These are phyloP conservation scores for Trachelipus rathkii DNA, from an alignment of 1,140 invertebrate genomes.

Conservation along the genomic window DNA sequence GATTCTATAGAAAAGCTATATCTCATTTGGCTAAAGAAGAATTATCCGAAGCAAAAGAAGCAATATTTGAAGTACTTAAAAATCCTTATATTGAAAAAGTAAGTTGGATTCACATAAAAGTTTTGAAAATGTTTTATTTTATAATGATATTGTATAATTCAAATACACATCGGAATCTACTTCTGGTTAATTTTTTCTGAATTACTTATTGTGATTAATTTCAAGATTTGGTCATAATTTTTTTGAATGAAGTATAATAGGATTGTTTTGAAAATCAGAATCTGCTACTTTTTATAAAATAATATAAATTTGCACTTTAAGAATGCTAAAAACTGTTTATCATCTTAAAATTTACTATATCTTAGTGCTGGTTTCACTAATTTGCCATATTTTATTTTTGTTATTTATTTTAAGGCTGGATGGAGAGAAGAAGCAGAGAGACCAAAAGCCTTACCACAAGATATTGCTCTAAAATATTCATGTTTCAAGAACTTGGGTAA, in stretches of 20 bases:
- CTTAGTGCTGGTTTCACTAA: neutral
- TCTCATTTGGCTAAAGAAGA: constrained; percentile 7
- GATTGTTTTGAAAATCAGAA: too few species aligned
- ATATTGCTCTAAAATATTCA: constrained; percentile 60
- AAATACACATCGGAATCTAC: too few species aligned
- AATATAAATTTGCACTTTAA: too few species aligned
- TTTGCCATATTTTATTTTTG: neutral
- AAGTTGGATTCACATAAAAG: neutral
- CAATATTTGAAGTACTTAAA: neutral
- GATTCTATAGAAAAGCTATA: neutral
- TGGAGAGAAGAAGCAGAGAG: neutral
- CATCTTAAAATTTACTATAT: too few species aligned
- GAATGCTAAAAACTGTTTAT: too few species aligned
- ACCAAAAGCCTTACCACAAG: neutral
- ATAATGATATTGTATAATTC: too few species aligned
- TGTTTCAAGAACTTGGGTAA: constrained; percentile 67
- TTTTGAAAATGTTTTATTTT: too few species aligned
- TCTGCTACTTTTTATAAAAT: too few species aligned
- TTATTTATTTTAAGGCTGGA: neutral
- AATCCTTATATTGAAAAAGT: neutral
- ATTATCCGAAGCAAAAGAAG: neutral
- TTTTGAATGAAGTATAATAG: too few species aligned
- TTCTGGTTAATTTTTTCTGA: too few species aligned
- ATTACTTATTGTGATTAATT: too few species aligned
- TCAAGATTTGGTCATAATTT: too few species aligned